Percentiles rank a stretch among this genome's conserved stretches.
These are phyloP conservation scores for Cylas formicarius DNA, from an alignment of 1,140 invertebrate genomes.

Conservation along the genomic window DNA sequence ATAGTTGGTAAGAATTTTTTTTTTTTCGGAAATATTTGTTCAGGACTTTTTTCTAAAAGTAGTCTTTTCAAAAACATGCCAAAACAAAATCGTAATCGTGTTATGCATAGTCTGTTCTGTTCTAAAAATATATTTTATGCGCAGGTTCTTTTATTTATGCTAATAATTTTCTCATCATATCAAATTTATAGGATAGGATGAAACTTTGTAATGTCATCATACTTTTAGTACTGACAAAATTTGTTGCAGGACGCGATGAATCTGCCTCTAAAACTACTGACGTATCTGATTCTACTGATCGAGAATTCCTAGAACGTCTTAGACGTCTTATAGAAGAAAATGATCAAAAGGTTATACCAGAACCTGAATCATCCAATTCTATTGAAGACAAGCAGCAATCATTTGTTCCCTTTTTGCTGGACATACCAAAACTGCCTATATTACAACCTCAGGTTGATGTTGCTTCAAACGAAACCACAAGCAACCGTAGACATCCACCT, in stretches of 20 bases:
- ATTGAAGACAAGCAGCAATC: neutral
- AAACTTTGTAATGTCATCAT: no score
- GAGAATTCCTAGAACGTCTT: conserved; percentile 16
- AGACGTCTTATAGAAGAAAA: conserved; percentile 11
- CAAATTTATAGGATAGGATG: no score
- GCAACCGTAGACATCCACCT: conserved; percentile 30
- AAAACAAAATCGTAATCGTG: no score
- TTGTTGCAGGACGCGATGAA: neutral
- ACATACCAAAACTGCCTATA: conserved; percentile 37
- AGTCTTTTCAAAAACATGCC: no score
- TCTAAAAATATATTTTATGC: no score
- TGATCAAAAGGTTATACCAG: neutral
- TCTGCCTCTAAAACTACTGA: neutral
- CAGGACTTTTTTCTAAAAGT: no score
- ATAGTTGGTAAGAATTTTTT: no score
- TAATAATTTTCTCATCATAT: no score
- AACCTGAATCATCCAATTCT: neutral
- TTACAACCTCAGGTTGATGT: conserved; percentile 16
- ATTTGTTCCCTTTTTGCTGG: conserved; percentile 27
- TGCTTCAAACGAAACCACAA: neutral
- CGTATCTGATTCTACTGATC: conserved; percentile 3
- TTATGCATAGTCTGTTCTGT: no score
- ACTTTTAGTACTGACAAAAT: no score
- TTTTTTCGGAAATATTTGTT: no score
- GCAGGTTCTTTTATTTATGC: no score